These are phyloP conservation scores for Onchidella celtica DNA, from an alignment of 2,888 invertebrate species.

Conservation along the genomic window DNA sequence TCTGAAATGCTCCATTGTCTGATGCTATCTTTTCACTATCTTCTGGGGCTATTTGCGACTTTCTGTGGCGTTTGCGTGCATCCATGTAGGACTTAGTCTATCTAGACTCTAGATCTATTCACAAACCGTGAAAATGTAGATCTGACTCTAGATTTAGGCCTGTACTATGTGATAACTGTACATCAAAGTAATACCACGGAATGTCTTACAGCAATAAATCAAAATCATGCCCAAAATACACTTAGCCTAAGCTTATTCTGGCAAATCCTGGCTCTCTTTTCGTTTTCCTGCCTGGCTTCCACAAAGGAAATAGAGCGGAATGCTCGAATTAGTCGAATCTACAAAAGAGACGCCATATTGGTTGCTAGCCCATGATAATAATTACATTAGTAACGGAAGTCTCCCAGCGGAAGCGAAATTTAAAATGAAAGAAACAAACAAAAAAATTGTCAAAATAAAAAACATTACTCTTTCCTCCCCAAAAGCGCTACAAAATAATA, in stretches of 20 bases:
- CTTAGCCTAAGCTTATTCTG: no score
- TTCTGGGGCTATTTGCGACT: slow-evolving; percentile 19
- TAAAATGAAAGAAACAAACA: background rate
- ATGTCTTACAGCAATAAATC: background rate
- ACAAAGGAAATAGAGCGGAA: no score
- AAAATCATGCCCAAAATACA: background rate
- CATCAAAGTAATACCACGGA: background rate
- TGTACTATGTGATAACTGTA: background rate
- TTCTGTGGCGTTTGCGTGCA: slow-evolving; percentile 24
- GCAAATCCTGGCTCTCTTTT: no score
- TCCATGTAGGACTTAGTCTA: background rate
- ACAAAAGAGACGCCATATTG: slow-evolving; percentile 25
- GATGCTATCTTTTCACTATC: background rate
- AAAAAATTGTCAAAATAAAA: no score
- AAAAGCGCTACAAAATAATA: no score
- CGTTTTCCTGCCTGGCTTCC: no score
- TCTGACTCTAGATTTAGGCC: background rate
- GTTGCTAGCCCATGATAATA: slow-evolving; percentile 31
- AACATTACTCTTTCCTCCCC: no score
- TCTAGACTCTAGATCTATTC: background rate
- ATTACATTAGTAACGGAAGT: slow-evolving; percentile 39
- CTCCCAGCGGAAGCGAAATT: background rate
- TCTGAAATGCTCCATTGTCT: background rate
- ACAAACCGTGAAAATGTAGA: background rate
- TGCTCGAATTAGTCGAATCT: background rate